phyloP scores from a whole-genome alignment of 2,113 vertebrate genomes.

The Recurvirostra avosetta region DNA sequence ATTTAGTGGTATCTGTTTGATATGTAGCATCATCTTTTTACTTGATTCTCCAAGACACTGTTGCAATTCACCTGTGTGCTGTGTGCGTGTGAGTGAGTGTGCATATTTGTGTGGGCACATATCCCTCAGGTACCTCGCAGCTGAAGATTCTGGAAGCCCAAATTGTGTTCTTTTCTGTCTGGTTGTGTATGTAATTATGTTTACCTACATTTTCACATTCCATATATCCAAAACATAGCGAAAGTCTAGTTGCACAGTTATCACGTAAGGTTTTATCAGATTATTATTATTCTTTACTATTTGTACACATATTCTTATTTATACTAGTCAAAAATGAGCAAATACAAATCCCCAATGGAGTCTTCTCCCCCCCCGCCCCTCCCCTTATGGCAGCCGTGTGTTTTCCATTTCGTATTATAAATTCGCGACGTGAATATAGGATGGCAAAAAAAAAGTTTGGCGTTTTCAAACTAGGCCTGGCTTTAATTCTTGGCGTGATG shows the following conservation, averaged over 20 bases:
- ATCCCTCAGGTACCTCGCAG: background rate
- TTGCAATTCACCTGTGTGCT: background rate
- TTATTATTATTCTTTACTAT: background rate
- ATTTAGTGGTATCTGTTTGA: background rate
- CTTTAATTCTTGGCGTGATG: constrained; percentile 18
- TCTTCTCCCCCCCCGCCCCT: background rate
- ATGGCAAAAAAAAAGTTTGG: background rate
- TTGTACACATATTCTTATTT: background rate
- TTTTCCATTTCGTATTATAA: background rate
- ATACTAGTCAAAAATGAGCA: background rate
- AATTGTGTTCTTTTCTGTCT: background rate
- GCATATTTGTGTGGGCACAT: background rate
- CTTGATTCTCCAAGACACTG: constrained; percentile 16
- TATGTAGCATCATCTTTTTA: background rate
- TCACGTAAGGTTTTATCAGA: background rate
- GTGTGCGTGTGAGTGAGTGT: background rate
- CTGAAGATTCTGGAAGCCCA: background rate
- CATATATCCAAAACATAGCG: background rate
- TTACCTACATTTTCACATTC: background rate
- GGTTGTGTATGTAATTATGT: background rate
- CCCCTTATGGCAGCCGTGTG: background rate
- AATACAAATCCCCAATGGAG: background rate
- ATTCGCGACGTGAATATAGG: background rate
- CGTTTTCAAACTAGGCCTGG: background rate
- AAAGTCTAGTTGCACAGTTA: background rate